These are phyloP conservation scores for Leucophenga montana DNA, from an alignment of 2,888 invertebrate genomes.

Conservation along the genomic window DNA sequence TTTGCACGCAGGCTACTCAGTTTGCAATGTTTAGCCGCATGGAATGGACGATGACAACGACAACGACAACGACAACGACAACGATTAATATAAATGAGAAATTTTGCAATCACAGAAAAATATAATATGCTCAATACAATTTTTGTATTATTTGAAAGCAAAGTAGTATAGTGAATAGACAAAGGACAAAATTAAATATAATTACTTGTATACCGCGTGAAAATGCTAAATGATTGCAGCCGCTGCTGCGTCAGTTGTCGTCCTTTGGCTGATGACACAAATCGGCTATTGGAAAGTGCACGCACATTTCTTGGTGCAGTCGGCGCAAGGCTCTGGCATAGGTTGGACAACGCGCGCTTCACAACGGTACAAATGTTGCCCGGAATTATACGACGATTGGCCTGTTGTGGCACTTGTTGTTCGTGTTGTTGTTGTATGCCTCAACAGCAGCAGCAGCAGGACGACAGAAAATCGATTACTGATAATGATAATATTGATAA, in stretches of 20 bases:
- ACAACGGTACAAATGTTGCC: conserved; percentile 53
- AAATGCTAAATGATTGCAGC: conserved; percentile 49
- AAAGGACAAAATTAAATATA: not conserved
- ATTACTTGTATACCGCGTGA: conserved; percentile 8
- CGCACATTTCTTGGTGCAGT: conserved; percentile 42
- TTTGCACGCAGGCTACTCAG: conserved; percentile 17
- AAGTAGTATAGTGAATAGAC: not conserved
- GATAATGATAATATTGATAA: conserved; percentile 44
- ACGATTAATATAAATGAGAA: not conserved
- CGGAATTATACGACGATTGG: too few relatives aligned
- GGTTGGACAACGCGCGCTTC: conserved; percentile 42
- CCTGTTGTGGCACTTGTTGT: conserved; percentile 59
- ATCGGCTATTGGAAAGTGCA: conserved; percentile 29
- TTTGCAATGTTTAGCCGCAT: conserved; percentile 17
- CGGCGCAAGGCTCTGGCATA: conserved; percentile 55
- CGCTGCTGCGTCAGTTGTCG: conserved; percentile 22
- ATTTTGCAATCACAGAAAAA: conserved; percentile 6
- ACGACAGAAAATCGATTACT: conserved; percentile 68
- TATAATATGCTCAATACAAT: conserved; percentile 4
- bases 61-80: not conserved
- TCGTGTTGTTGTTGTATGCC: conserved; percentile 42
- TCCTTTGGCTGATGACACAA: not conserved
- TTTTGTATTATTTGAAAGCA: not conserved
- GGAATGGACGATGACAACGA: not conserved
- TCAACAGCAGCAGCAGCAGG: not conserved